Percentiles rank a stretch among this genome's conserved stretches.
These are phyloP conservation scores for Taurulus bubalis DNA, from an alignment of 2,113 vertebrate genomes.

Conservation along the genomic window DNA sequence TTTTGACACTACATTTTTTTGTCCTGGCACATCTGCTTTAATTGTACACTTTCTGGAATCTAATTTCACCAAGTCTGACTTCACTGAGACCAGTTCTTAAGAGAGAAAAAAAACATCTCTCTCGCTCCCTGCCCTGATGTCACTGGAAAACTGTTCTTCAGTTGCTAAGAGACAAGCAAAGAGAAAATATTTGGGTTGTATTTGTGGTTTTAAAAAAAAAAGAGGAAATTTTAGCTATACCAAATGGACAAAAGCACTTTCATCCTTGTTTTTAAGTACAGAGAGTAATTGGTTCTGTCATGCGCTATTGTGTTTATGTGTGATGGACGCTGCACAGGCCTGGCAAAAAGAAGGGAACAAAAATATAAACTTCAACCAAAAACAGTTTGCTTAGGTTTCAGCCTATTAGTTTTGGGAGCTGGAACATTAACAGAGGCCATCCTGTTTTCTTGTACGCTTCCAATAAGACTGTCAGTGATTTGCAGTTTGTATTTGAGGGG, in stretches of 20 bases:
- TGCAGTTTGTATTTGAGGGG: conserved; percentile 13
- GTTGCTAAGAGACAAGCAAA: conserved; percentile 83
- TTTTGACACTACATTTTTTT: conserved; percentile 1
- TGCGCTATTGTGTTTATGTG: conserved; percentile 55
- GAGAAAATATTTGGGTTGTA: conserved; percentile 83
- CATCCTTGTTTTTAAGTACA: conserved; percentile 68
- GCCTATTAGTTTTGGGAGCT: conserved; percentile 39
- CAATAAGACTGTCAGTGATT: conserved; percentile 3
- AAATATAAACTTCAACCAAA: conserved; percentile 40
- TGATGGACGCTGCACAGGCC: conserved; percentile 12
- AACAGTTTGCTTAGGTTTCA: conserved; percentile 54
- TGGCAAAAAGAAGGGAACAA: conserved; percentile 44
- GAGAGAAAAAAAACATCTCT: conserved; percentile 41
- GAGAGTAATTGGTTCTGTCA: conserved; percentile 54
- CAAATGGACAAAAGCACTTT: conserved; percentile 72
- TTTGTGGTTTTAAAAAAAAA: conserved; percentile 67
- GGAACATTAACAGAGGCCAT: conserved; percentile 47
- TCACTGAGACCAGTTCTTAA: conserved; percentile 64
- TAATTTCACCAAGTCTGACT: conserved; percentile 67
- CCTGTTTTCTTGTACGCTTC: conserved; percentile 48
- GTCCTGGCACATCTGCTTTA: conserved; percentile 39
- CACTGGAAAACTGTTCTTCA: conserved; percentile 83
- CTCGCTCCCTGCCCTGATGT: conserved; percentile 76
- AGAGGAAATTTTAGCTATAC: conserved; percentile 65
- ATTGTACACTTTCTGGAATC: conserved; percentile 57